Base-by-base conservation (phyloP, 2,888 invertebrate species). In the Dryobota labecula region DNA sequence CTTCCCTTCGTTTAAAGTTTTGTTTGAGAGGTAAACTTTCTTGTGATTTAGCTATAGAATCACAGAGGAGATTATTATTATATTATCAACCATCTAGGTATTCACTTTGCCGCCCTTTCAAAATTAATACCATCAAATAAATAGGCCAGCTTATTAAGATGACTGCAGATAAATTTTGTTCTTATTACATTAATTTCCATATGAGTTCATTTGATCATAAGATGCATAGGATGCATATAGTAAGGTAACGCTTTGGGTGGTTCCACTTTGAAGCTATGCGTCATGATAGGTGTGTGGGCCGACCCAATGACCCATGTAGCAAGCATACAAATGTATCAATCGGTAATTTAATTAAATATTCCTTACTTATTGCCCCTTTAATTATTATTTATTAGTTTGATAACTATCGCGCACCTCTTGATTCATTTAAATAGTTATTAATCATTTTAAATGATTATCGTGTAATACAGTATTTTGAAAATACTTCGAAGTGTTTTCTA, bases 211-310 rank as follows among this genome's bases (percentile, higher is more conserved):
- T 58, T 45, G 24, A 53, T n/a, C 5, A 45, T 57, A 38, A 53
- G 30, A 45, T 36, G 30, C 27, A 60, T 56, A n/a, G n/a, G n/a
- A n/a, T n/a, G n/a, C n/a, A n/a, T n/a, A n/a, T n/a, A 36, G 20
- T 60, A 74, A 74, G 72, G 43, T 64, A 47, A 78, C 68, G 65
- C 49, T 72, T 74, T 78, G 60, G 74, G 60, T 66, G 80, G 38
- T 70, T 72, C 62, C 62, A 63, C 53, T 61, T 56, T 51, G 41
- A 58, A 63, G 24, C 47, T 53, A 54, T 47, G 27, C 57, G 49
- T 70, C 41, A 61, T 51, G 24, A 45, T 27, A 54, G 11, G 67
- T 66, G 60, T 70, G 68, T 73, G 57, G 53, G 53, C 27, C 27
- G 51, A 73, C 64, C 61, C 41, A 49, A 65, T 67, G 63, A 49